Evolutionary conservation across 2,113 vertebrate genomes (phyloP), one percentile per base, ranked within the genome.

Genomic region (Ancistrus triradiatus): DNA sequence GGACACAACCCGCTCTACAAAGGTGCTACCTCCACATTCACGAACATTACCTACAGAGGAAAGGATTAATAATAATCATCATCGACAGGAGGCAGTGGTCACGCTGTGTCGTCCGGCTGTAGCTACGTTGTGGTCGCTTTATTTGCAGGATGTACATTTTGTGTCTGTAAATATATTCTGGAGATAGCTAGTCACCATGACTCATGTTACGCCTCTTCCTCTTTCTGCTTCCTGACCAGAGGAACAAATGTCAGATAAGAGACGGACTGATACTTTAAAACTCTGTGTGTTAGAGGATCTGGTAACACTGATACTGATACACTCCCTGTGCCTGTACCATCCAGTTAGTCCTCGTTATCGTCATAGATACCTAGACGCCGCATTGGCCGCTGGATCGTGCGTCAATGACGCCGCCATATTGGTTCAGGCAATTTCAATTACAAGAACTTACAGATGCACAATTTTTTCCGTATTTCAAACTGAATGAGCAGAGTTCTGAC

Each of bases 1-100:
- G 91, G 82, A 37, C 86, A 98, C 86, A 98, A 99, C 63, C 96
- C 96, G 3, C 85, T 99, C 31, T 99, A 93, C 69, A 95, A 93
- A 86, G 91, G 91, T 72, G 95, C 95, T 33, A 98, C 93, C 0
- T 95, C 96, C 4, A 99, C 96, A 51, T 99, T 99, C 81, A 98
- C 91, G 59, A 99, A 99, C 75, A 91, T 99, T 81, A 95, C 95
- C 0, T 99, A 97, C 75, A 87, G 90, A 0, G 96, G 95, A 51
- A 89, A 91, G 65, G 85, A 85, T 75, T 87, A 83, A 86, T 3
- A n/a, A n/a, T n/a, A n/a, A n/a, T n/a, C n/a, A n/a, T n/a, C n/a
- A n/a, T n/a, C n/a, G n/a, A n/a, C n/a, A n/a, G n/a, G n/a, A n/a
- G n/a, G n/a, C n/a, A n/a, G n/a, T n/a, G n/a, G n/a, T n/a, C n/a